A percentile compares a stretch with the other conserved stretches of the same genome.
Evolutionary conservation across 2,888 invertebrate species (phyloP).

Genomic region (Phengaris arion): DNA sequence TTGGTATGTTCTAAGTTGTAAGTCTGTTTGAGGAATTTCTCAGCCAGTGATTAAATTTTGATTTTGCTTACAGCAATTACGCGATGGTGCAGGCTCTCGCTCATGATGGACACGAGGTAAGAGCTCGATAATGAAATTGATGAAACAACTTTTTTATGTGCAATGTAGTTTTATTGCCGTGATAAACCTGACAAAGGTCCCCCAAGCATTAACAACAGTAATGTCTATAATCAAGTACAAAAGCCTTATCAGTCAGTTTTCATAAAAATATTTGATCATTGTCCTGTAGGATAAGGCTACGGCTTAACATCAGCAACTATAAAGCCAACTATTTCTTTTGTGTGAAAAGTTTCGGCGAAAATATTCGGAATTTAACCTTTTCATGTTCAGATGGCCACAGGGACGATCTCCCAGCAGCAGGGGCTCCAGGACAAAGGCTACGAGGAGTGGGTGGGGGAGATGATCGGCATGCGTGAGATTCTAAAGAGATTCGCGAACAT

Average conservation of each 20-base stretch:
- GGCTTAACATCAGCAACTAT: neutral
- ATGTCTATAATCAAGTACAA: neutral
- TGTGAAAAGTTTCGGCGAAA: conserved; percentile 14
- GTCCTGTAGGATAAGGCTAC: too few relatives aligned
- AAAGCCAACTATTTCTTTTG: conserved; percentile 1
- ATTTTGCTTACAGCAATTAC: conserved; percentile 88
- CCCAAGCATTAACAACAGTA: neutral
- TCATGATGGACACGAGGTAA: conserved; percentile 93
- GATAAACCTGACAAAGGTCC: neutral
- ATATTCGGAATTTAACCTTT: conserved; percentile 22
- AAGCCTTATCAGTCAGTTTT: neutral
- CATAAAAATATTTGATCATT: neutral
- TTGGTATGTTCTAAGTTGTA: neutral
- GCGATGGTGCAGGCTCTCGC: conserved; percentile 94
- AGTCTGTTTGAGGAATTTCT: neutral
- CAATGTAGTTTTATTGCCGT: conserved; percentile 2
- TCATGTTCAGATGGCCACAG: conserved; percentile 74
- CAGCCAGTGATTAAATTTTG: neutral
- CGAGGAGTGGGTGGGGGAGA: conserved; percentile 96
- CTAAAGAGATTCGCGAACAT: conserved; percentile 90
- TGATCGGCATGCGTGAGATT: conserved; percentile 96
- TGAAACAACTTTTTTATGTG: neutral
- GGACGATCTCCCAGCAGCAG: conserved; percentile 84
- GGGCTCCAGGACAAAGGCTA: conserved; percentile 93
- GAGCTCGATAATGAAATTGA: conserved; percentile 46